Conservation (phyloP, 2,797 vertebrate genomes). For the Scomberomorus guttatus region DNA sequence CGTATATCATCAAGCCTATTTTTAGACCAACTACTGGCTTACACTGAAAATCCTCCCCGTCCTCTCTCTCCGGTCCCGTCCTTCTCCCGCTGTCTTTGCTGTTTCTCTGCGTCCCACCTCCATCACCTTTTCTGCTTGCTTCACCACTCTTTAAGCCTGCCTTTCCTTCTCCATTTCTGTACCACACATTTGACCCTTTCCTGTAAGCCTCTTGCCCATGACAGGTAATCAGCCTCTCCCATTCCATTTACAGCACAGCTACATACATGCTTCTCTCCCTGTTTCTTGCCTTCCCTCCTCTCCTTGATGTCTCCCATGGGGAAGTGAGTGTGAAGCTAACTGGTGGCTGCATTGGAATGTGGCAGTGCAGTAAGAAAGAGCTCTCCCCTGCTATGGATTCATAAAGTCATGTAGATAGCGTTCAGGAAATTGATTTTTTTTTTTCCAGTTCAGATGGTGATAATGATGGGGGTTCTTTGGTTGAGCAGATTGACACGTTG, state of each 20-base stretch:
- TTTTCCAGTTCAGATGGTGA: conserved; percentile 28
- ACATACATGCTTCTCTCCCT: conserved; percentile 15
- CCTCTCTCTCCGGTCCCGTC: conserved; percentile 18
- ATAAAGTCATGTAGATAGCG: conserved; percentile 40
- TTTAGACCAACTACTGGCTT: conserved; percentile 67
- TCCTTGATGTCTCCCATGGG: conserved; percentile 36
- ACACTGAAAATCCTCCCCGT: conserved; percentile 53
- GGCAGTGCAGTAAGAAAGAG: conserved; percentile 37
- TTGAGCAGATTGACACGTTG: conserved; percentile 46
- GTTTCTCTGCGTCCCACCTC: conserved; percentile 29
- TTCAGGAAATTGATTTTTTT: conserved; percentile 55
- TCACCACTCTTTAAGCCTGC: not conserved
- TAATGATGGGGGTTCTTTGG: conserved; percentile 35
- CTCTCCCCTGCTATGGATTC: conserved; percentile 35
- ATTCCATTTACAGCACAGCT: conserved; percentile 41
- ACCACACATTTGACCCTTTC: conserved; percentile 35
- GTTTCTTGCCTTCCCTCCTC: conserved; percentile 15
- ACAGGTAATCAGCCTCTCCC: conserved; percentile 49
- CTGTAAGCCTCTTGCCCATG: conserved; percentile 17
- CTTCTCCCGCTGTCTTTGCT: conserved; percentile 31
- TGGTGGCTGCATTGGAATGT: conserved; percentile 35
- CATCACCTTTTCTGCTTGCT: conserved; percentile 6
- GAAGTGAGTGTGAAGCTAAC: conserved; percentile 16
- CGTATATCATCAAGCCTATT: conserved; percentile 69
- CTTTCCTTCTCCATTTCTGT: conserved; percentile 11